These are phyloP conservation scores for Augochlorella aurata DNA, from an alignment of 2,888 invertebrate genomes.

Conservation along the genomic window DNA sequence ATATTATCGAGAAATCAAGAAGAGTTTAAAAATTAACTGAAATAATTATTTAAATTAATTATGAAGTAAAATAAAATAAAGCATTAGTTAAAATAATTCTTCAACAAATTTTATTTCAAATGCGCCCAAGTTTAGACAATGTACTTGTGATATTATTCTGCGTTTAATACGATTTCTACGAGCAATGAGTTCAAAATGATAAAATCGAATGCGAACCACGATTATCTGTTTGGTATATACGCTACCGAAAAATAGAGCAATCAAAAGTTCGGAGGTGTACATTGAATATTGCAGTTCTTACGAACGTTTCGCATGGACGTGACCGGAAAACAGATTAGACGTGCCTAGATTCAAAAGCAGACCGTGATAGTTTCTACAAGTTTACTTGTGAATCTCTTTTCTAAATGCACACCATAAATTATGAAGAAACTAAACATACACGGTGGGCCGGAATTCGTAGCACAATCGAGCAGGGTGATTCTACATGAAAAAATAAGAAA, in stretches of 20 bases:
- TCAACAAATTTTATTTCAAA: too few relatives aligned
- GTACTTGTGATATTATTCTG: background rate
- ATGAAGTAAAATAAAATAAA: too few relatives aligned
- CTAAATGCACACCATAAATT: background rate
- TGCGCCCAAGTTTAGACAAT: background rate
- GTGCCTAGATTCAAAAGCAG: background rate
- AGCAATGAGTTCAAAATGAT: background rate
- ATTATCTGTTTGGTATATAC: background rate
- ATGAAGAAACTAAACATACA: background rate
- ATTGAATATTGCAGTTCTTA: constrained; percentile 5
- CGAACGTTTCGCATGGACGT: background rate
- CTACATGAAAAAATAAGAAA: too few relatives aligned
- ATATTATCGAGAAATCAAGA: too few relatives aligned
- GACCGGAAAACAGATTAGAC: background rate
- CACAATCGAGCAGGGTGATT: too few relatives aligned
- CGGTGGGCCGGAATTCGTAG: too few relatives aligned
- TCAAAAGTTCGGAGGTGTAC: background rate
- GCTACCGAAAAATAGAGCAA: background rate
- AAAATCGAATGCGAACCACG: background rate
- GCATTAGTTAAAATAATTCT: too few relatives aligned
- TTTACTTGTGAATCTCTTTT: background rate
- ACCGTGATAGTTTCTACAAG: background rate
- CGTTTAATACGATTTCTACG: background rate
- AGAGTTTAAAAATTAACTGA: too few relatives aligned
- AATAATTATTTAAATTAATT: too few relatives aligned